A percentile compares a stretch with the other conserved stretches of the same genome.
Evolutionary conservation across 2,113 vertebrate species (phyloP).

Genomic region (Siniperca chuatsi): DNA sequence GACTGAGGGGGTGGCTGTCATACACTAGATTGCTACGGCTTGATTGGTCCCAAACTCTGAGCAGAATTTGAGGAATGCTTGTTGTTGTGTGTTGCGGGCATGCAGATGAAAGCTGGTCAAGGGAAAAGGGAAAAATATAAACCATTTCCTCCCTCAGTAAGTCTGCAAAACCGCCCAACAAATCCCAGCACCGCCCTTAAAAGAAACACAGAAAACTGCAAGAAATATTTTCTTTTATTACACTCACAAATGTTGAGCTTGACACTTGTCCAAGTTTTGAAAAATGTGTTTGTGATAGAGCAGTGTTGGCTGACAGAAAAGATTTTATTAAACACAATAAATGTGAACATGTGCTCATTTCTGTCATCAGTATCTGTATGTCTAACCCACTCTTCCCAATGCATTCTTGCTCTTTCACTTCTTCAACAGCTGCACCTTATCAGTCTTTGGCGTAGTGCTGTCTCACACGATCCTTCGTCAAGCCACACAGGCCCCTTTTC

Average conservation of each 20-base stretch:
- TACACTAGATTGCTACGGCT: conserved; percentile 57
- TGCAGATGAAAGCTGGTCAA: conserved; percentile 61
- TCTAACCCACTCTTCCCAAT: conserved; percentile 31
- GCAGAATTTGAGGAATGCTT: conserved; percentile 61
- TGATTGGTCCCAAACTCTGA: conserved; percentile 43
- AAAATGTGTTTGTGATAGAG: conserved; percentile 9
- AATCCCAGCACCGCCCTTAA: conserved; percentile 64
- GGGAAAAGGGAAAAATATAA: conserved; percentile 73
- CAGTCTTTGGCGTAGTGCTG: conserved; percentile 67
- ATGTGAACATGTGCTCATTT: conserved; percentile 48
- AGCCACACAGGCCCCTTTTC: conserved; percentile 50
- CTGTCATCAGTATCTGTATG: conserved; percentile 29
- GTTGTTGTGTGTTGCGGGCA: conserved; percentile 43
- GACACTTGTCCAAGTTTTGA: conserved; percentile 9
- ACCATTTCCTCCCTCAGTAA: conserved; percentile 64
- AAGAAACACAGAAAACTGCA: conserved; percentile 66
- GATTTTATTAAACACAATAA: conserved; percentile 57
- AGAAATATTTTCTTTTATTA: conserved; percentile 51
- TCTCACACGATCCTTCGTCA: conserved; percentile 68
- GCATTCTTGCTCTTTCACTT: conserved; percentile 18
- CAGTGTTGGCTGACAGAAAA: conserved; percentile 13
- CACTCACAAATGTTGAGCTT: conserved; percentile 34
- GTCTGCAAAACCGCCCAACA: conserved; percentile 44
- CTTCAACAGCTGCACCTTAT: conserved; percentile 81
- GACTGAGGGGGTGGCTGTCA: conserved; percentile 36